These are phyloP conservation scores for Capreolus pygargus DNA, from an alignment of 2,113 vertebrate species.

Conservation along the genomic window DNA sequence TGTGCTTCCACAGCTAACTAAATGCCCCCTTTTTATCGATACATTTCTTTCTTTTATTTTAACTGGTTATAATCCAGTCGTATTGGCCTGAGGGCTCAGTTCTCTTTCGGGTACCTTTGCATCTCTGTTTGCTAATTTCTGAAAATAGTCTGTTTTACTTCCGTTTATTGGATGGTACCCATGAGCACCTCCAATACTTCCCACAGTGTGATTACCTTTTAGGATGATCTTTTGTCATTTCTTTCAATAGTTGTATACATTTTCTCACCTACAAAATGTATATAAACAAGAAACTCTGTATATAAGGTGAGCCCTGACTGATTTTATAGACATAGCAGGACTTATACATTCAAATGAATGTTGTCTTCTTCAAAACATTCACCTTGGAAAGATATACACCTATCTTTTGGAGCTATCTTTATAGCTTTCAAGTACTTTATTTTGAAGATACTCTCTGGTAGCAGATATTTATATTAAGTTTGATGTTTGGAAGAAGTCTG, in stretches of 20 bases:
- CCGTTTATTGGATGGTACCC: not conserved
- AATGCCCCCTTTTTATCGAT: not conserved
- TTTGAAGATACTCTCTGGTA: slow-evolving; percentile 41
- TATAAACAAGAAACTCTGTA: not conserved
- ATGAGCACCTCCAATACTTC: not conserved
- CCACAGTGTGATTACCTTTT: not conserved
- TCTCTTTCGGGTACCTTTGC: not conserved
- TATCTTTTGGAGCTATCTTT: not conserved
- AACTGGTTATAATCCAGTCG: not conserved
- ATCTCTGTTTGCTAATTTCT: slow-evolving; percentile 16
- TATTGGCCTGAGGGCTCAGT: not conserved
- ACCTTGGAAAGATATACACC: not conserved
- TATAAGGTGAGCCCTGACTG: not conserved
- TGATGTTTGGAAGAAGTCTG: slow-evolving; percentile 25
- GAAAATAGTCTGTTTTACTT: not conserved
- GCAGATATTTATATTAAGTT: not conserved
- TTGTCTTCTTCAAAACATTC: slow-evolving; percentile 31
- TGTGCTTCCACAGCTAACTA: not conserved
- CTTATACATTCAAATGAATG: not conserved
- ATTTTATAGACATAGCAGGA: not conserved
- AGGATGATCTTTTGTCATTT: not conserved
- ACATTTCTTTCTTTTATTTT: not conserved
- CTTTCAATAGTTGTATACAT: not conserved
- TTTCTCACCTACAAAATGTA: not conserved
- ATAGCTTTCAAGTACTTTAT: not conserved